Base-by-base conservation (phyloP, 2,113 vertebrate species). In the Vimba vimba region DNA sequence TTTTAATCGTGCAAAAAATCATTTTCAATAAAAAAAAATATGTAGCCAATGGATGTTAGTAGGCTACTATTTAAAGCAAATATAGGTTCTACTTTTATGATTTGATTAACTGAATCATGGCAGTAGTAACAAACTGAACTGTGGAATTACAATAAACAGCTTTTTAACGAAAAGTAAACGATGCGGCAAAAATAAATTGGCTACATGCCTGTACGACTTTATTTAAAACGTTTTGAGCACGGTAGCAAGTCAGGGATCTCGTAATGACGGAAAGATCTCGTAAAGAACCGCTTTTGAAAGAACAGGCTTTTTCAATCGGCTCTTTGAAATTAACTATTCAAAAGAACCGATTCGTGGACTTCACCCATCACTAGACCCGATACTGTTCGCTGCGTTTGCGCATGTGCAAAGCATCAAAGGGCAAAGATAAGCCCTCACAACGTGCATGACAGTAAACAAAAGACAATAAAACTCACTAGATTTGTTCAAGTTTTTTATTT, bases 401-500 rank as follows among this genome's bases (percentile, higher is more conserved):
- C 77, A 79, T 43, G 77, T 39, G 27, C 55, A 60, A 3, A 79
- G 55, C 50, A 10, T 36, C 52, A 59, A 13, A 57, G 9, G 50
- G 21, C 27, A 39, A 43, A 1, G 4, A 60, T 4, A 60, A 60
- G 0, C 19, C 57, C 30, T 45, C 33, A 55, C 45, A 33, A 23
- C 52, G 19, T 57, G 23, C 17, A 6, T 85, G 27, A 59, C 30
- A 12, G 55, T n/a, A 25, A 79, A 60, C 25, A 17, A 43, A 43
- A 6, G 33, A 1, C 12, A 43, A 3, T 10, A 60, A 59, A 79
- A 59, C 9, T 39, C 15, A 11, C 10, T 57, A 43, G 27, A 36
- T 68, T 78, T 71, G 1, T 81, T 30, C 2, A 59, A 17, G 43
- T 6, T 17, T 4, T 73, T 85, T 88, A 82, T 86, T 89, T 86